Evolutionary conservation across 2,113 vertebrate species (phyloP).

Genomic region (Lynx canadensis): DNA sequence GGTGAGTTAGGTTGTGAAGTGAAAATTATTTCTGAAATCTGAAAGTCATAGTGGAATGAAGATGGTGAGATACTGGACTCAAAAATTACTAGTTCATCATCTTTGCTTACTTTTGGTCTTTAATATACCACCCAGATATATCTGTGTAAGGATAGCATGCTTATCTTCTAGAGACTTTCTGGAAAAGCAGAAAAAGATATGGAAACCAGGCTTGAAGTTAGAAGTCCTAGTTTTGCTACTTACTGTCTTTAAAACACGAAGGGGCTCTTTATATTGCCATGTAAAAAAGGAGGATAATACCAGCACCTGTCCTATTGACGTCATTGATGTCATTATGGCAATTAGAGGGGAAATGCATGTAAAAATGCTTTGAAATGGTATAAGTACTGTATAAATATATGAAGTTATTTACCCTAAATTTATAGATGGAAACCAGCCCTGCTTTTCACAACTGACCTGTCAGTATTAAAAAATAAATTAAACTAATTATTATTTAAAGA

Average conservation of each 20-base stretch:
- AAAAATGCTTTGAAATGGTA: background rate
- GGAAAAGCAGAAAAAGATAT: background rate
- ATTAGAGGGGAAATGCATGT: background rate
- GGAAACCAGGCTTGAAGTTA: background rate
- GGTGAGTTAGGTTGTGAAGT: background rate
- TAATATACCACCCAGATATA: background rate
- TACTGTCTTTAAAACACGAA: background rate
- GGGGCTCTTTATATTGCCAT: background rate
- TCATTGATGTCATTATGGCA: background rate
- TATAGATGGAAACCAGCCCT: background rate
- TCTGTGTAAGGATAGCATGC: background rate
- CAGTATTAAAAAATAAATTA: background rate
- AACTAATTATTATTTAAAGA: constrained; percentile 1
- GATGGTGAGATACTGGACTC: background rate
- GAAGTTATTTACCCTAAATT: background rate
- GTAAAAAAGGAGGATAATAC: background rate
- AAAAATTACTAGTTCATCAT: background rate
- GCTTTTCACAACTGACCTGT: background rate
- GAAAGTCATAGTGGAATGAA: background rate
- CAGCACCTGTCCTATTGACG: background rate
- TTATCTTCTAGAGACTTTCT: background rate
- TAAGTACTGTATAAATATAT: background rate
- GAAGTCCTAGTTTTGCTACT: background rate
- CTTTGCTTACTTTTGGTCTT: background rate
- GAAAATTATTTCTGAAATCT: background rate